Conservation (phyloP, 2,797 vertebrate genomes). For the Sebastes variabilis region DNA sequence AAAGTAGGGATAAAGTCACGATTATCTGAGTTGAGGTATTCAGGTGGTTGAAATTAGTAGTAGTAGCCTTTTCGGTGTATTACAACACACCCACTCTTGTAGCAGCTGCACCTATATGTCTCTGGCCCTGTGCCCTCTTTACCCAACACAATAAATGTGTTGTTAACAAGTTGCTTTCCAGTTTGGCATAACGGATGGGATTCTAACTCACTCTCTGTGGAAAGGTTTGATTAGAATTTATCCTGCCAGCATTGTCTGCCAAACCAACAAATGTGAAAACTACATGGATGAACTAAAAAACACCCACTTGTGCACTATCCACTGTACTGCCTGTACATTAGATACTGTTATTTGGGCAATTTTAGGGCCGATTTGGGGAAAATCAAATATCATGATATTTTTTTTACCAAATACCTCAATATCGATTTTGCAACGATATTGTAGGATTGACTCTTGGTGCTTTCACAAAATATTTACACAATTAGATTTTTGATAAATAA, state of each 20-base stretch:
- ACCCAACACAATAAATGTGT: background rate
- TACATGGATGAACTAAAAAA: background rate
- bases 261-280: background rate
- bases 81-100: background rate
- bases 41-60: background rate
- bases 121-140: background rate
- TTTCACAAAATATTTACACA: too few relatives aligned
- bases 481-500: too few relatives aligned
- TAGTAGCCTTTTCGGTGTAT: background rate
- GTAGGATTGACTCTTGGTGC: too few relatives aligned
- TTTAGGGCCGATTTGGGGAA: accelerated
- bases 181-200: background rate
- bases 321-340: background rate
- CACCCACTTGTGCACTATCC: background rate
- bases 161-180: background rate
- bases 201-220: background rate
- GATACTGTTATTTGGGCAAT: background rate
- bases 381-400: too few relatives aligned
- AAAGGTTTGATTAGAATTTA: background rate
- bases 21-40: background rate
- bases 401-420: too few relatives aligned
- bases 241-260: background rate
- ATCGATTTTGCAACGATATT: accelerated
- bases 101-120: background rate
- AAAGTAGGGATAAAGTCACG: background rate